A percentile compares a stretch with the other conserved stretches of the same genome.
These are phyloP conservation scores for Lacanobia oleracea DNA, from an alignment of 2,888 invertebrate genomes.

Conservation along the genomic window DNA sequence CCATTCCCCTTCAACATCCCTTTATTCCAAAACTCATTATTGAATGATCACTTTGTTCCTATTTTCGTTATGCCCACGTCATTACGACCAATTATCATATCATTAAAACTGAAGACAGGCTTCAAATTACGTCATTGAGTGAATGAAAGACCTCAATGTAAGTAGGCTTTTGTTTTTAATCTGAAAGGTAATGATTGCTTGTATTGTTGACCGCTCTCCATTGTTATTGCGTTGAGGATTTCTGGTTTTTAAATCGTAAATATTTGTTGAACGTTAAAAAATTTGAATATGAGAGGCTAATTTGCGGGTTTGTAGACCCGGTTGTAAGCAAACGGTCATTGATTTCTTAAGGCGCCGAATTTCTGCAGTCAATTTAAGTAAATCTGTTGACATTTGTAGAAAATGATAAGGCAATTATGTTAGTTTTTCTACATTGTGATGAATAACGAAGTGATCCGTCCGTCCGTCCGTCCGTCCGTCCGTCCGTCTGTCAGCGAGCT, in stretches of 20 bases:
- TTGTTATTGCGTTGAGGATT: neutral
- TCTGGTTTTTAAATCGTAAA: conserved; percentile 1
- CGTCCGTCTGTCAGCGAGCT: no score
- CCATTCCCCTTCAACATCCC: neutral
- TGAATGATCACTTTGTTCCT: conserved; percentile 11
- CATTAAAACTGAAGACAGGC: conserved; percentile 31
- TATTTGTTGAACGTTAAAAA: neutral
- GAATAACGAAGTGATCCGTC: no score
- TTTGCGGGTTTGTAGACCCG: neutral
- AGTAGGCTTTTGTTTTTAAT: conserved; percentile 34
- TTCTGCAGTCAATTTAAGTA: neutral
- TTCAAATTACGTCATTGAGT: conserved; percentile 32
- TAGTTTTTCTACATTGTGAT: neutral
- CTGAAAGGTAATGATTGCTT: conserved; percentile 41
- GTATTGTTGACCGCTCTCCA: conserved; percentile 12
- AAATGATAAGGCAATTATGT: neutral
- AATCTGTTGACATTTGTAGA: neutral
- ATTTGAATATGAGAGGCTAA: no score
- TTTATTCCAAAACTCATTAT: conserved; percentile 30
- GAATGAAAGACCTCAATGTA: conserved; percentile 10
- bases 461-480: no score
- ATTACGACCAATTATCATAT: conserved; percentile 42
- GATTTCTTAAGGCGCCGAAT: neutral
- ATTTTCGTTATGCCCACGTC: conserved; percentile 27
- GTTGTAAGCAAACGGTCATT: neutral